Evolutionary conservation across 2,888 invertebrate species (phyloP).

Genomic region (Nasonovia ribisnigri): DNA sequence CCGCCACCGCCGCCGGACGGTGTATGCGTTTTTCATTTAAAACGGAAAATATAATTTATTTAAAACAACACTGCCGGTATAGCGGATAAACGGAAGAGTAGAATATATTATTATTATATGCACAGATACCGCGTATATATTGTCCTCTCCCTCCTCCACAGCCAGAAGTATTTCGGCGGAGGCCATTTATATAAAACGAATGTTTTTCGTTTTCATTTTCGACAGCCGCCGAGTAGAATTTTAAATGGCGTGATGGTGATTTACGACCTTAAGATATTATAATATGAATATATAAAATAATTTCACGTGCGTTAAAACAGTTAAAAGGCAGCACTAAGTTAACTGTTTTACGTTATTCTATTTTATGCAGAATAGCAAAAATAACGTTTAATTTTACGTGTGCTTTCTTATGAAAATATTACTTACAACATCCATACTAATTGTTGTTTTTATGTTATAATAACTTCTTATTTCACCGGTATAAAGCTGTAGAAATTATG

Average conservation of each 20-base stretch:
- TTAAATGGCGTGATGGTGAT: background rate
- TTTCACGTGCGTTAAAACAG: background rate
- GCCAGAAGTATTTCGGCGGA: slow-evolving; percentile 11
- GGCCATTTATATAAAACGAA: slow-evolving; percentile 50
- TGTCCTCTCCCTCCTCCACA: background rate
- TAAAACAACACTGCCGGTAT: slow-evolving; percentile 38
- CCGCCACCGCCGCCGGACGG: slow-evolving; percentile 18
- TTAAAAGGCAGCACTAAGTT: background rate
- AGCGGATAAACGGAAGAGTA: slow-evolving; percentile 34
- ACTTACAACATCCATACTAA: background rate
- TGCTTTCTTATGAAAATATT: background rate
- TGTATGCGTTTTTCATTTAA: slow-evolving; percentile 56
- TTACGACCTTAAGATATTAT: background rate
- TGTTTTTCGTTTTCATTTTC: slow-evolving; percentile 48
- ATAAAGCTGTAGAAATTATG: background rate
- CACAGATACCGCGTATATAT: background rate
- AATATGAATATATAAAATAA: background rate
- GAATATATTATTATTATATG: slow-evolving; percentile 26
- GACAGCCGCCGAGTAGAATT: slow-evolving; percentile 20
- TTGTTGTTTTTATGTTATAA: background rate
- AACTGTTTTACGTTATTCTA: background rate
- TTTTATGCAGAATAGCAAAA: background rate
- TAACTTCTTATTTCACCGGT: background rate
- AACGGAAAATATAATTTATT: slow-evolving; percentile 64
- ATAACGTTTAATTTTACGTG: background rate